A percentile compares a stretch with the other conserved stretches of the same genome.
phyloP scores from a whole-genome alignment of 2,113 vertebrate genomes.

The Speoplatyrhinus poulsoni region DNA sequence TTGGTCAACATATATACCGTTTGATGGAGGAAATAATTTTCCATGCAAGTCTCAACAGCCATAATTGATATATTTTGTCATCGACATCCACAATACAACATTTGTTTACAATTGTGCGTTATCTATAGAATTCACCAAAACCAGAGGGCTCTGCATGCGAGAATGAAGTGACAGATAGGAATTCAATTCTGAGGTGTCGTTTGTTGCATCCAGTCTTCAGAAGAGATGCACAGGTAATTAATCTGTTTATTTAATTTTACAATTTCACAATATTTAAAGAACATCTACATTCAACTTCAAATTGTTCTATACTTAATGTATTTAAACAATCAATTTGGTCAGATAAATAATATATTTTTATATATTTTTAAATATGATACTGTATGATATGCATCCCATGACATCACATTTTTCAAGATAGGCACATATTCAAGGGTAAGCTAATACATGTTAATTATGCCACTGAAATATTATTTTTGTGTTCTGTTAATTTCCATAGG shows the following conservation, averaged over 20 bases:
- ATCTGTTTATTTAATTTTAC: neutral
- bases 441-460: no score
- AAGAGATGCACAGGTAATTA: constrained; percentile 27
- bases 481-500: constrained; percentile 18
- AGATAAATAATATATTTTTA: no score
- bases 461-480: neutral
- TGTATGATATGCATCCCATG: no score
- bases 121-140: constrained; percentile 26
- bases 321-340: no score
- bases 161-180: constrained; percentile 4
- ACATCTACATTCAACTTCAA: no score
- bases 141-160: constrained; percentile 28
- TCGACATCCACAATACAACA: neutral
- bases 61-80: no score
- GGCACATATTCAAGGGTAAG: neutral
- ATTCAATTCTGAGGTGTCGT: constrained; percentile 37
- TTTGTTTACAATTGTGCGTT: neutral
- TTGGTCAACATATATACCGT: no score
- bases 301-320: no score
- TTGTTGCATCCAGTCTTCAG: constrained; percentile 43
- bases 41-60: neutral
- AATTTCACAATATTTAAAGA: neutral
- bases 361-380: no score
- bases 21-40: neutral
- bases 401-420: no score